Evolutionary conservation across 2,797 vertebrate species (phyloP), one percentile per base, ranked within the genome.

Genomic region (Urocyon cinereoargenteus): DNA sequence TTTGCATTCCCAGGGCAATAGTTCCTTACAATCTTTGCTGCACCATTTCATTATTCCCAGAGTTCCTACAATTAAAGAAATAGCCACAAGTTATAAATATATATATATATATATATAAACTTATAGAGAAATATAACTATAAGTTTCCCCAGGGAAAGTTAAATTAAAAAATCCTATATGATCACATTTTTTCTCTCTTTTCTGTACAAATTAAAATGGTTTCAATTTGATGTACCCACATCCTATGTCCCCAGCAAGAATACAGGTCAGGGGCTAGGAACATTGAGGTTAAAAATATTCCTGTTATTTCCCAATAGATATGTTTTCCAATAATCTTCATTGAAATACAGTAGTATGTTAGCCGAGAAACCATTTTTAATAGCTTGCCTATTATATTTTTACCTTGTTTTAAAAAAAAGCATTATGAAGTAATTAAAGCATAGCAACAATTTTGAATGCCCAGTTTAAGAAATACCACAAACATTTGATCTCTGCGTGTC

Each of bases 401-500:
- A 51, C 34, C 55, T 11, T 73, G 1, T 10, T 72, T 64, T 34
- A 2, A 40, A 40, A 40, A 40, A 78, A 18, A 10, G 22, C 10
- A 45, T 82, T 61, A 19, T 61, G 10, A 53, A 73, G 11, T 70
- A 87, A 70, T 45, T 82, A 4, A 28, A 72, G 11, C 4, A 49
- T 1, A 90, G 13, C 14, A 12, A 66, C 34, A 73, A 31, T 24
- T 2, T 2, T 18, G n/a, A 6, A 68, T 21, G 6, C 14, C 5
- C n/a, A 11, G 14, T 18, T 72, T 34, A 72, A 53, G 51, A 51
- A n/a, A 14, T 12, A 19, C 19, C 31, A 22, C n/a, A 24, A 1
- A 51, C 0, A 51, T 4, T 59, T 73, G 7, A 5, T 18, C 34
- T 5, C 0, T 3, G 1, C 24, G 6, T 1, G 6, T 18, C n/a